Conservation (phyloP, 1,140 invertebrate genomes). For the Drosophila azteca region DNA sequence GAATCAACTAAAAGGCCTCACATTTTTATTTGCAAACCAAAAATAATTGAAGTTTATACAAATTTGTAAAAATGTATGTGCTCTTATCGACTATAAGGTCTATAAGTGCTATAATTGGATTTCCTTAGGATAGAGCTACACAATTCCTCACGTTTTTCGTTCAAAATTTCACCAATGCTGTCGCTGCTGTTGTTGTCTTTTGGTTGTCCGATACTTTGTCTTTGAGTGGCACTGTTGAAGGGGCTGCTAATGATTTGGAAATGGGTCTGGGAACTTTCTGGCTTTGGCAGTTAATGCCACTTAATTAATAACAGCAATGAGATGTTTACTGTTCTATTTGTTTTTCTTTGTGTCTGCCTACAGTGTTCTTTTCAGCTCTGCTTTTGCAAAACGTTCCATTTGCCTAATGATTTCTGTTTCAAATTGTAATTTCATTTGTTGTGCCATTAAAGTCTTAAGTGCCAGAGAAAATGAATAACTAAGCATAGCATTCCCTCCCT, state of each 20-base stretch:
- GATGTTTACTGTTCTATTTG: conserved; percentile 34
- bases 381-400: too few species aligned
- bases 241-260: conserved; percentile 31
- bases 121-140: too few species aligned
- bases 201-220: background rate
- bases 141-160: too few species aligned
- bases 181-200: background rate
- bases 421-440: conserved; percentile 61
- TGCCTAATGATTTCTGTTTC: conserved; percentile 19
- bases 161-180: too few species aligned
- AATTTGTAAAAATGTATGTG: too few species aligned
- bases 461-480: conserved; percentile 61
- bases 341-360: conserved; percentile 19
- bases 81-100: too few species aligned
- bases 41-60: too few species aligned
- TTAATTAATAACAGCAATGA: conserved; percentile 73
- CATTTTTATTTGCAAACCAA: too few species aligned
- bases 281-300: conserved; percentile 56
- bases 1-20: too few species aligned
- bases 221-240: background rate
- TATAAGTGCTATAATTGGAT: too few species aligned
- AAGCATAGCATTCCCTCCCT: too few species aligned
- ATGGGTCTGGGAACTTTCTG: background rate
- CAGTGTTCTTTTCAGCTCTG: too few species aligned
- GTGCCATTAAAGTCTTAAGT: conserved; percentile 58